Conservation (phyloP, 1,140 invertebrate genomes). For the Gryllus bimaculatus region DNA sequence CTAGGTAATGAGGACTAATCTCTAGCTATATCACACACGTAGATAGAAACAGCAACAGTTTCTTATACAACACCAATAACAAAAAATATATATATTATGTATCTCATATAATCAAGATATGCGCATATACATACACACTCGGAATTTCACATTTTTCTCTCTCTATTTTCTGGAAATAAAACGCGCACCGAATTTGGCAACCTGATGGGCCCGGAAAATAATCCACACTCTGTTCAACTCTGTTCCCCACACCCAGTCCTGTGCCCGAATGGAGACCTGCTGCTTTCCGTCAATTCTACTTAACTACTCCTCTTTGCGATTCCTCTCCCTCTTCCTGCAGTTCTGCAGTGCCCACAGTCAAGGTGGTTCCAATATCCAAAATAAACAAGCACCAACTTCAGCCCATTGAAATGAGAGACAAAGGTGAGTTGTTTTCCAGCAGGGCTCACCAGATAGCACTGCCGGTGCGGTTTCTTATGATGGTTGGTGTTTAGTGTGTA, state of each 20-base stretch:
- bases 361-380: not conserved
- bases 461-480: constrained; percentile 17
- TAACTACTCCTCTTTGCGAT: not conserved
- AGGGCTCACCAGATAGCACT: constrained; percentile 20
- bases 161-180: constrained; percentile 2
- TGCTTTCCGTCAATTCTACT: not conserved
- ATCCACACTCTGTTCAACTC: constrained; percentile 16
- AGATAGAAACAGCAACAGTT: constrained; percentile 7
- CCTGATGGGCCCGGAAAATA: constrained; percentile 21
- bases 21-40: not conserved
- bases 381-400: constrained; percentile 6
- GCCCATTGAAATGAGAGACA: constrained; percentile 16
- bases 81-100: constrained; percentile 10
- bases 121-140: constrained; percentile 4
- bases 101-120: constrained; percentile 8
- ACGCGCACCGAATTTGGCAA: constrained; percentile 16
- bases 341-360: not conserved
- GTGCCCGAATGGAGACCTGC: not conserved
- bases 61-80: constrained; percentile 10
- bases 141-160: not conserved
- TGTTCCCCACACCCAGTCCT: not conserved
- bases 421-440: constrained; percentile 19
- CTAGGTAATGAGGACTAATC: not conserved
- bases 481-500: constrained; percentile 3
- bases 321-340: not conserved